A percentile compares a stretch with the other conserved stretches of the same genome.
These are phyloP conservation scores for Plestiodon gilberti DNA, from an alignment of 2,113 vertebrate species.

Conservation along the genomic window DNA sequence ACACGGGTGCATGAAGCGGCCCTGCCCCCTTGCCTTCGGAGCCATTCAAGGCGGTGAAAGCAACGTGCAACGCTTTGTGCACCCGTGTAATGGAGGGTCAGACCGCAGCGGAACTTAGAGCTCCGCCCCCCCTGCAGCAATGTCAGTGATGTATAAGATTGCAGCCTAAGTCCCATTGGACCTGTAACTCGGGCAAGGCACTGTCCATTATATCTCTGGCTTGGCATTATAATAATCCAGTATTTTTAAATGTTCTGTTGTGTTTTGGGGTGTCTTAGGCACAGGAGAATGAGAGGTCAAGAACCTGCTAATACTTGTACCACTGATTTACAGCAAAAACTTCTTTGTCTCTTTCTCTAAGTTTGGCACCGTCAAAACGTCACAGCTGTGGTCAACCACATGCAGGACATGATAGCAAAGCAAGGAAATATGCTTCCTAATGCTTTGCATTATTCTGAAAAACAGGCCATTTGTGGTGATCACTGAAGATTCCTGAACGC, in stretches of 20 bases:
- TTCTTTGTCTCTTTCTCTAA: background rate
- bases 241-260: background rate
- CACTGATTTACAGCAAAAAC: background rate
- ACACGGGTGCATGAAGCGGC: too few species aligned
- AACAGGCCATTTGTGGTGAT: background rate
- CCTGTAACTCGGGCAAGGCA: too few species aligned
- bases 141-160: too few species aligned
- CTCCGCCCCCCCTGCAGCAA: too few species aligned
- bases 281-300: background rate
- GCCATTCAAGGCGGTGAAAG: too few species aligned
- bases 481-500: background rate
- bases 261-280: background rate
- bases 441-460: background rate
- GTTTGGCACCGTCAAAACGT: background rate
- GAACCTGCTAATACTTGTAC: background rate
- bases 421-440: background rate
- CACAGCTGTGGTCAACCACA: background rate
- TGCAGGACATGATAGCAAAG: background rate
- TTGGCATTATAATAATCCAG: background rate
- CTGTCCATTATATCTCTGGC: background rate
- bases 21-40: too few species aligned
- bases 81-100: too few species aligned
- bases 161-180: too few species aligned
- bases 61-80: too few species aligned
- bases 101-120: too few species aligned